These are phyloP conservation scores for Seriola dumerili DNA, from an alignment of 2,113 vertebrate genomes.

Conservation along the genomic window DNA sequence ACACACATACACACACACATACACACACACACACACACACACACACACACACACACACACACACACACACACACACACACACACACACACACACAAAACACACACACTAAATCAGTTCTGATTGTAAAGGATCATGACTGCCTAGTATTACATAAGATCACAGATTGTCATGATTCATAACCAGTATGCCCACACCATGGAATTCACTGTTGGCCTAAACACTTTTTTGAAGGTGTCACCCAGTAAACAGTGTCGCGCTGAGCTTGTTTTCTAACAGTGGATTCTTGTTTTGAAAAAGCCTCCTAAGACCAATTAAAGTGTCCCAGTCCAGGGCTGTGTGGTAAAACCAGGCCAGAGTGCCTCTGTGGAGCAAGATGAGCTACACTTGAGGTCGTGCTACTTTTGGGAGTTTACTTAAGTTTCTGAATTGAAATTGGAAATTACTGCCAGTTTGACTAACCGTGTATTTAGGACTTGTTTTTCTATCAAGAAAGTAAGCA, in stretches of 20 bases:
- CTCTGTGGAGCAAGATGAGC: slow-evolving; percentile 28
- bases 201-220: slow-evolving; percentile 52
- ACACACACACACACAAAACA: slow-evolving; percentile 29
- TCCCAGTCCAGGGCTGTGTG: slow-evolving; percentile 30
- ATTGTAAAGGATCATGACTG: slow-evolving; percentile 30
- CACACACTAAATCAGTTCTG: slow-evolving; percentile 20
- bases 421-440: slow-evolving; percentile 16
- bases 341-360: slow-evolving; percentile 28
- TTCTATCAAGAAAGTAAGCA: not conserved
- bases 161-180: slow-evolving; percentile 62
- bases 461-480: not conserved
- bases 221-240: slow-evolving; percentile 54
- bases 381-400: slow-evolving; percentile 32
- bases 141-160: slow-evolving; percentile 51
- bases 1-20: slow-evolving; percentile 19
- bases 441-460: slow-evolving; percentile 17
- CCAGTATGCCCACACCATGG: slow-evolving; percentile 37
- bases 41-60: slow-evolving; percentile 29
- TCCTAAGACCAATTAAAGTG: slow-evolving; percentile 65
- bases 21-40: slow-evolving; percentile 31
- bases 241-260: slow-evolving; percentile 46
- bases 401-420: slow-evolving; percentile 30
- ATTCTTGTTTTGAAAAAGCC: slow-evolving; percentile 52
- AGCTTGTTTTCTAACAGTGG: slow-evolving; percentile 60
- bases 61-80: slow-evolving; percentile 23